Percentiles rank a stretch among this genome's conserved stretches.
These are phyloP conservation scores for Mechanitis messenoides DNA, from an alignment of 2,888 invertebrate species.

Conservation along the genomic window DNA sequence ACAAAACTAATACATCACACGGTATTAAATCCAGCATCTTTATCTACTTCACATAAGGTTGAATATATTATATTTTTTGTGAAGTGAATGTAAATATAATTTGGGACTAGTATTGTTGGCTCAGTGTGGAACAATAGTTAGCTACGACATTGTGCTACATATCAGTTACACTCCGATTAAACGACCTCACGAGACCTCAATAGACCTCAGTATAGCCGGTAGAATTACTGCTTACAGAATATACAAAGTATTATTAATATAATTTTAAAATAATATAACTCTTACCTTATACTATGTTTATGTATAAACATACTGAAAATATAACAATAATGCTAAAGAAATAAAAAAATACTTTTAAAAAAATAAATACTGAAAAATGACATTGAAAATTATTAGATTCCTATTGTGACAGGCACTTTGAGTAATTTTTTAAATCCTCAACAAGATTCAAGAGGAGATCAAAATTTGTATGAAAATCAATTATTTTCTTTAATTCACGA, in stretches of 20 bases:
- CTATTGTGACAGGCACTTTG: too few species aligned
- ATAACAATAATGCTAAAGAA: too few species aligned
- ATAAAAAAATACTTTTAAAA: too few species aligned
- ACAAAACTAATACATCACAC: conserved; percentile 8
- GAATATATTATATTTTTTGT: conserved; percentile 11
- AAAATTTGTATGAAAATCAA: too few species aligned
- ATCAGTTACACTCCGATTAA: conserved; percentile 28
- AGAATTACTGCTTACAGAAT: conserved; percentile 11
- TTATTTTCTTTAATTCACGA: too few species aligned
- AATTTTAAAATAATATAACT: background rate
- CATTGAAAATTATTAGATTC: too few species aligned
- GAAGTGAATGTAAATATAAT: conserved; percentile 10
- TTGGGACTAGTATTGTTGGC: conserved; percentile 35
- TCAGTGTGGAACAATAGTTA: conserved; percentile 33
- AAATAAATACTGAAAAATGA: too few species aligned
- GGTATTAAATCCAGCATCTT: conserved; percentile 2
- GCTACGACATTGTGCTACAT: conserved; percentile 22
- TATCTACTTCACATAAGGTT: conserved; percentile 18
- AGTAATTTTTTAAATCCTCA: too few species aligned
- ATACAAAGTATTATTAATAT: background rate
- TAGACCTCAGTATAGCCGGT: conserved; percentile 7
- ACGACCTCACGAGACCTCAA: conserved; percentile 21
- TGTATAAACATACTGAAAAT: too few species aligned
- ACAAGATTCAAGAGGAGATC: too few species aligned
- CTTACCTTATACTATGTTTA: background rate